Conservation (phyloP, 2,797 vertebrate genomes). For the Malurus splendens region DNA sequence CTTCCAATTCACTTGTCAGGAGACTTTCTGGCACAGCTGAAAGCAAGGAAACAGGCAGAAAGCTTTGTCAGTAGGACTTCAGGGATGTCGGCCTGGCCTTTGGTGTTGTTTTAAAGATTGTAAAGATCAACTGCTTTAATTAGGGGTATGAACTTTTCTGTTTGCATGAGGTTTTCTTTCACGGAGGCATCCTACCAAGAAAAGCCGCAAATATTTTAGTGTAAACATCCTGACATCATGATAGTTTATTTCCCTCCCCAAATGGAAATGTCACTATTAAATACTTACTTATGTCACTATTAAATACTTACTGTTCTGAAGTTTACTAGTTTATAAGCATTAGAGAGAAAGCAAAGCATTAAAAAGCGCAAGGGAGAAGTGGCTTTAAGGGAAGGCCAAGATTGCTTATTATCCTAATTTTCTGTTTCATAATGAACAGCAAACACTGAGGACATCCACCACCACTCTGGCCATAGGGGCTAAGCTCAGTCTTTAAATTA, state of each 20-base stretch:
- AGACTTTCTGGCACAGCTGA: not conserved
- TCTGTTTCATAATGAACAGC: not conserved
- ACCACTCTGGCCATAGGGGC: fast-evolving
- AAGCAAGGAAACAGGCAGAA: not conserved
- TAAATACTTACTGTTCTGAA: not conserved
- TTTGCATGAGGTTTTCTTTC: not conserved
- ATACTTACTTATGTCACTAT: not conserved
- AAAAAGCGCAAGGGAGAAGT: not conserved
- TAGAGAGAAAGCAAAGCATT: not conserved
- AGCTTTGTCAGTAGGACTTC: not conserved
- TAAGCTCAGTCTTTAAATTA: not conserved
- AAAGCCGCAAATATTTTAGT: slow-evolving; percentile 15
- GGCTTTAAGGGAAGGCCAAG: not conserved
- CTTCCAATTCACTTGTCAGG: not conserved
- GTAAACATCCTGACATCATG: not conserved
- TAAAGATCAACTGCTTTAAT: not conserved
- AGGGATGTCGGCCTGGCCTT: not conserved
- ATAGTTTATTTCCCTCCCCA: not conserved
- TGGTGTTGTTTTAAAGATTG: not conserved
- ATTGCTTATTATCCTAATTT: not conserved
- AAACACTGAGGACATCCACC: not conserved
- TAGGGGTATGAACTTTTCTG: not conserved
- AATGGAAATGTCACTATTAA: not conserved
- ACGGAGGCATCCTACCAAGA: not conserved
- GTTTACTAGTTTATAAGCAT: not conserved